Conservation (phyloP, 2,797 vertebrate species). For the Carduelis carduelis region DNA sequence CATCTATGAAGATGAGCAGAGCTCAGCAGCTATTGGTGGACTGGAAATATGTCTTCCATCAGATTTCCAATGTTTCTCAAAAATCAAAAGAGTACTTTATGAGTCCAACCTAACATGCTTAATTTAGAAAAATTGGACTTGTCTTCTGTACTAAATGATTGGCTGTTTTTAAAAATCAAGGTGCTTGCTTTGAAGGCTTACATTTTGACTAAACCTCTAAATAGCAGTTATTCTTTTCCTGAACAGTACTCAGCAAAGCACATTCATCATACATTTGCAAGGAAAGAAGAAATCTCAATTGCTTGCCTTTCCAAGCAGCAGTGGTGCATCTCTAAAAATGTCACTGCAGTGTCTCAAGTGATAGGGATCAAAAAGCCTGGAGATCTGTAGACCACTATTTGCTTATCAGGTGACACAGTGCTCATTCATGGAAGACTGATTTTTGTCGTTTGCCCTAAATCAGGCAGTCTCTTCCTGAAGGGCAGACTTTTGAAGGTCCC, state of each 20-base stretch:
- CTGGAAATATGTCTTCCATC: neutral
- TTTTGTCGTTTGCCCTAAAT: neutral
- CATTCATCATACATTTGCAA: neutral
- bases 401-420: rapidly evolving
- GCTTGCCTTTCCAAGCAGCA: neutral
- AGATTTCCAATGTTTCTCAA: neutral
- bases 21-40: neutral
- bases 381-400: neutral
- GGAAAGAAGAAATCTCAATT: neutral
- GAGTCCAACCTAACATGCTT: neutral
- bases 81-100: neutral
- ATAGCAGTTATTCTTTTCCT: neutral
- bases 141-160: neutral
- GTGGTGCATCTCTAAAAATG: neutral
- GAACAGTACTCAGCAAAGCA: neutral
- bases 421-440: neutral
- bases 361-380: neutral
- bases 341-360: neutral
- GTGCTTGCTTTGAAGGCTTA: neutral
- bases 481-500: neutral
- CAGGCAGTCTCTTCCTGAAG: neutral
- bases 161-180: neutral
- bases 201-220: neutral
- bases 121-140: constrained; percentile 5
- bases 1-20: neutral